These are phyloP conservation scores for Gastracanthus pulcherrimus DNA, from an alignment of 2,888 invertebrate species.

Conservation along the genomic window DNA sequence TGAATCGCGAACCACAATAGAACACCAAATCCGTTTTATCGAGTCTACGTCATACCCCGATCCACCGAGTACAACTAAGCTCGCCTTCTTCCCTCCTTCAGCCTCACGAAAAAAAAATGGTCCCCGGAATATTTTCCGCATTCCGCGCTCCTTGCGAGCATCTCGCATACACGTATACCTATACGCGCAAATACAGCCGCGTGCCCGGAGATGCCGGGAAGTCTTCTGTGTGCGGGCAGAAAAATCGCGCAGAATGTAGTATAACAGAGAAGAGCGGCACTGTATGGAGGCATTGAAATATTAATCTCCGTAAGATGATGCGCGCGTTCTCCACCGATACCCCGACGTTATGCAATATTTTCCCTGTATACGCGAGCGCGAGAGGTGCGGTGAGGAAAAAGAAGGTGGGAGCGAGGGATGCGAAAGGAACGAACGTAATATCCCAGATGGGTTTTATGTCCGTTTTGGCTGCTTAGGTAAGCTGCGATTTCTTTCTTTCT, in stretches of 20 bases:
- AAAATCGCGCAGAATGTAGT: slow-evolving; percentile 18
- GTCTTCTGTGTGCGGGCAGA: not conserved
- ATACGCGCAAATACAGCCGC: not conserved
- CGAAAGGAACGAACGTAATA: slow-evolving; percentile 64
- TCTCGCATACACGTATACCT: not conserved
- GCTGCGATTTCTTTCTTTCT: slow-evolving; percentile 40
- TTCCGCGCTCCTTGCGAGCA: not conserved
- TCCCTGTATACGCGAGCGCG: slow-evolving; percentile 49
- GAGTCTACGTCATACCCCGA: not conserved
- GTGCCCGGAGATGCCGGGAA: not conserved
- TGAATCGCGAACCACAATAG: too few species aligned
- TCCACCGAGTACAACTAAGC: not conserved
- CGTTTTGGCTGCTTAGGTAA: slow-evolving; percentile 66
- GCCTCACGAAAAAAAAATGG: too few species aligned
- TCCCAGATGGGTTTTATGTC: slow-evolving; percentile 62
- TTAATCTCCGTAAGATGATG: slow-evolving; percentile 68
- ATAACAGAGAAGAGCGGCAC: not conserved
- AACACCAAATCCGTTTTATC: too few species aligned
- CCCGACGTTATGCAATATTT: slow-evolving; percentile 68
- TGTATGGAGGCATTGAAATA: slow-evolving; percentile 65
- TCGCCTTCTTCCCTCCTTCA: not conserved
- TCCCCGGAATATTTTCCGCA: slow-evolving; percentile 15
- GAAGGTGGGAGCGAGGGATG: not conserved
- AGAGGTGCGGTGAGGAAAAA: not conserved
- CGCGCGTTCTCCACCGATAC: slow-evolving; percentile 47